These are phyloP conservation scores for Phylloscopus whistleri DNA, from an alignment of 2,113 vertebrate genomes.

Conservation along the genomic window DNA sequence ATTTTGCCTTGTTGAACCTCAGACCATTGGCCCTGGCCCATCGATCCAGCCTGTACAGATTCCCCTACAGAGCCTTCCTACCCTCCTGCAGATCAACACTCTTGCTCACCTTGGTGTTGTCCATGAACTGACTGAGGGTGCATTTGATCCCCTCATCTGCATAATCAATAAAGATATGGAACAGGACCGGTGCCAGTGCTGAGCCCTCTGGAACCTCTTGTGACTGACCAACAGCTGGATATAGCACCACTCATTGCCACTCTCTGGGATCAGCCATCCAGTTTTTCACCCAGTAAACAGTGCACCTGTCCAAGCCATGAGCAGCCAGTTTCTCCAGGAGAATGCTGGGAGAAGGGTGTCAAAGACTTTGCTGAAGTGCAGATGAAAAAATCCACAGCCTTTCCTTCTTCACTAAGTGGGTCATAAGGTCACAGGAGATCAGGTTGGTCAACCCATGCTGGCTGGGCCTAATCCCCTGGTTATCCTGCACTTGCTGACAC, in stretches of 20 bases:
- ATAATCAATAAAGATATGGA: background rate
- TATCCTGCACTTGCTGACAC: background rate
- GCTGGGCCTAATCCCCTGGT: background rate
- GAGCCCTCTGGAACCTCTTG: background rate
- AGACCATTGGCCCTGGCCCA: background rate
- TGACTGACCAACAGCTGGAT: background rate
- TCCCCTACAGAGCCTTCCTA: background rate
- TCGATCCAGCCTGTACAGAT: background rate
- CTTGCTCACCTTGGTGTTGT: background rate
- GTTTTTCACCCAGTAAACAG: background rate
- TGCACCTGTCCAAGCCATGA: background rate
- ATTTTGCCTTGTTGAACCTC: background rate
- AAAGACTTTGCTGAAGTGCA: background rate
- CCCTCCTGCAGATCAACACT: background rate
- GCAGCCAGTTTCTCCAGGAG: background rate
- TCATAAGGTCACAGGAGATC: background rate
- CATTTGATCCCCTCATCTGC: rapidly evolving
- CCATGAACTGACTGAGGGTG: background rate
- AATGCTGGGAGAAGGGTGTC: background rate
- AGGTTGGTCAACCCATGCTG: background rate
- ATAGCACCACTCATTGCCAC: background rate
- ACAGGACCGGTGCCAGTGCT: background rate
- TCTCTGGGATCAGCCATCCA: background rate
- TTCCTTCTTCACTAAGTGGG: background rate
- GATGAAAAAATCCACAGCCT: background rate